These are phyloP conservation scores for Neodiprion fabricii DNA, from an alignment of 1,140 invertebrate genomes.

Conservation along the genomic window DNA sequence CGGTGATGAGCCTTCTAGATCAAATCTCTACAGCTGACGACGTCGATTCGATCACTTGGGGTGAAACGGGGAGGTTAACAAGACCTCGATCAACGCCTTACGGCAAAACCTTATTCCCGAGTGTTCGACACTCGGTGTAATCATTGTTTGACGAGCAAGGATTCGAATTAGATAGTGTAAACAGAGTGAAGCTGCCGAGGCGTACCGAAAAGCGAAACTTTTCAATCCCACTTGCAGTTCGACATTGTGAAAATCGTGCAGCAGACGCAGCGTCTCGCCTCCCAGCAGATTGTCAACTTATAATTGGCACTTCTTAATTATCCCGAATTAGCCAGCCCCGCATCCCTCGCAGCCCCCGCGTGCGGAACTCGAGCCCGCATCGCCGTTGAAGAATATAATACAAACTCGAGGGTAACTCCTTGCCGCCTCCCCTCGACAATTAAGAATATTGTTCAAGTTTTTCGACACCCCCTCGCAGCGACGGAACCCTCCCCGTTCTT, in stretches of 20 bases:
- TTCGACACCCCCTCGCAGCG: slow-evolving; percentile 6
- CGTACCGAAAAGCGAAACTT: background rate
- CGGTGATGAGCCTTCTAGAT: too few relatives aligned
- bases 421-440: slow-evolving; percentile 27
- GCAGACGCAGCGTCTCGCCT: background rate
- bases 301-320: slow-evolving; percentile 47
- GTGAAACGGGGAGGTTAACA: background rate
- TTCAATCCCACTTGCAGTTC: background rate
- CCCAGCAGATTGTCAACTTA: slow-evolving; percentile 42
- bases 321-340: slow-evolving; percentile 34
- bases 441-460: slow-evolving; percentile 38
- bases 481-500: too few relatives aligned
- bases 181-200: too few relatives aligned
- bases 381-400: background rate
- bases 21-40: too few relatives aligned
- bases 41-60: too few relatives aligned
- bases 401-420: slow-evolving; percentile 20
- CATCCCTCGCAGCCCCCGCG: slow-evolving; percentile 13
- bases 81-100: slow-evolving; percentile 14
- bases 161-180: slow-evolving; percentile 2
- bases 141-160: slow-evolving; percentile 31
- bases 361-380: slow-evolving; percentile 21
- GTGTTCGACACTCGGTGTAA: slow-evolving; percentile 22
- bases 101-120: slow-evolving; percentile 24
- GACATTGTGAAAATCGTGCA: background rate